Evolutionary conservation across 2,797 vertebrate species (phyloP), one percentile per base, ranked within the genome.

Genomic region (Parauchenoglanis ngamensis): DNA sequence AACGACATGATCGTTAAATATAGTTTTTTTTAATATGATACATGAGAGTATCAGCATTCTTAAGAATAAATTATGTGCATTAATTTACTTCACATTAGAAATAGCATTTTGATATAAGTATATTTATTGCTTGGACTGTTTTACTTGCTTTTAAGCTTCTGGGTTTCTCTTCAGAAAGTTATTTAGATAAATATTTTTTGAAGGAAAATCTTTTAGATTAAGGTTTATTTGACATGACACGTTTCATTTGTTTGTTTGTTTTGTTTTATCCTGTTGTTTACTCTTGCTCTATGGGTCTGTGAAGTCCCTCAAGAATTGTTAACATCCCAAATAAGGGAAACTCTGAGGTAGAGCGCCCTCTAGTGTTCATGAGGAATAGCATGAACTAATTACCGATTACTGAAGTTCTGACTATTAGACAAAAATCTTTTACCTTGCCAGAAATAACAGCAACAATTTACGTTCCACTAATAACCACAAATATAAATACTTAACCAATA

Each of bases 301-400:
- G 79, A 79, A 72, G 49, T 76, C 63, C 63, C 76, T 72, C 52
- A 25, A n/a, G 15, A 12, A n/a, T 76, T 44, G 46, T 76, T 12
- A 7, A 6, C 6, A 40, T n/a, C 78, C 4, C 57, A 70, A 63
- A 15, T 72, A 46, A 46, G 21, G 67, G 61, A 88, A 54, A 59
- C 40, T 78, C 12, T 81, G 87, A 92, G 80, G 35, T 89, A 76
- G 90, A 80, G 75, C 25, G 70, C 92, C 92, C 92, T 90, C 94
- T 92, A 88, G 87, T 95, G 95, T 91, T 2, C 17, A 85, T 0
- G 79, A 35, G 57, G 15, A 44, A 23, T 6, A 25, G 28, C 44
- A 28, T 72, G 78, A 44, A 78, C 54, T 8, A 23, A n/a, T 7
- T 76, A 7, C 23, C 28, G 49, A 28, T 6, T 28, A 28, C 25